Evolutionary conservation across 2,888 invertebrate species (phyloP).

Genomic region (Meta bourneti): DNA sequence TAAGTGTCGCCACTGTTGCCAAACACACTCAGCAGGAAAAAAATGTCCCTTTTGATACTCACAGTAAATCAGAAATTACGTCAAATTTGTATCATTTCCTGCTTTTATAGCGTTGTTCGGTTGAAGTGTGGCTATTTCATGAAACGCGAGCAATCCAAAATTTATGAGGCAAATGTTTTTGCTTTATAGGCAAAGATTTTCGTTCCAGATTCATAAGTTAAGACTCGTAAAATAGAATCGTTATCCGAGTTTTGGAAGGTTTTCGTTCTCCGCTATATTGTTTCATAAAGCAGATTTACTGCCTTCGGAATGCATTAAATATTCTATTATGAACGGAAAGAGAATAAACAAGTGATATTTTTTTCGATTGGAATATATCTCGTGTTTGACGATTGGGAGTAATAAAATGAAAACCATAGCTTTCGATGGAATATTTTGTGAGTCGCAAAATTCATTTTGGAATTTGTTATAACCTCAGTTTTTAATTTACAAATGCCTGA

Average conservation of each 20-base stretch:
- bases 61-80: slow-evolving; percentile 45
- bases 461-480: neutral
- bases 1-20: neutral
- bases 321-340: slow-evolving; percentile 34
- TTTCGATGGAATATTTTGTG: neutral
- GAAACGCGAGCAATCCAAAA: slow-evolving; percentile 46
- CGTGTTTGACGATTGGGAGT: slow-evolving; percentile 15
- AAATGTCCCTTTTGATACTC: slow-evolving; percentile 11
- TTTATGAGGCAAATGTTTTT: slow-evolving; percentile 63
- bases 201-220: slow-evolving; percentile 43
- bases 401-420: slow-evolving; percentile 8
- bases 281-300: slow-evolving; percentile 32
- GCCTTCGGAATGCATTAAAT: slow-evolving; percentile 48
- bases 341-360: slow-evolving; percentile 1
- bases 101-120: slow-evolving; percentile 31
- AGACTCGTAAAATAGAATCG: slow-evolving; percentile 55
- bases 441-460: neutral
- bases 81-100: slow-evolving; percentile 37
- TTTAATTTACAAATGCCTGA: neutral
- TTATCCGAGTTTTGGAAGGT: slow-evolving; percentile 17
- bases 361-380: neutral
- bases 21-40: neutral
- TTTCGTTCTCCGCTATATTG: slow-evolving; percentile 22
- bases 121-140: slow-evolving; percentile 24
- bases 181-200: slow-evolving; percentile 31